A percentile compares a stretch with the other conserved stretches of the same genome.
Conservation (phyloP, 2,888 invertebrate genomes). For the Limnephilus auricula region DNA sequence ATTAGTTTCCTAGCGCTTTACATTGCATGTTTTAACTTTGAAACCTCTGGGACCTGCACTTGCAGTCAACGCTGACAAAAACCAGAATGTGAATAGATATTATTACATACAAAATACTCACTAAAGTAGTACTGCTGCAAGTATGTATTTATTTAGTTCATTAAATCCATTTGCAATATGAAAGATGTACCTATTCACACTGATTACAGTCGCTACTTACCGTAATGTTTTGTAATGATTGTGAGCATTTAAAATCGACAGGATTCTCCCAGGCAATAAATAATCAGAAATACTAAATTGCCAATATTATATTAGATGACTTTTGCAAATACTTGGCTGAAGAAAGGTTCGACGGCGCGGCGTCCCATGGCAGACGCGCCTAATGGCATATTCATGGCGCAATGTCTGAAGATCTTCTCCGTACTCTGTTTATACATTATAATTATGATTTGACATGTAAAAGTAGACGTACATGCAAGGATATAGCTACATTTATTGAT, state of each 20-base stretch:
- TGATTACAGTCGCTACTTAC: not conserved
- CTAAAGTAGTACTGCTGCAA: not conserved
- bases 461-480: not conserved
- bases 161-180: not conserved
- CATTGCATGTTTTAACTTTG: not conserved
- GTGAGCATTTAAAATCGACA: slow-evolving; percentile 1
- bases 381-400: slow-evolving; percentile 51
- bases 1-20: not conserved
- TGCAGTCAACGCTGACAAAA: not conserved
- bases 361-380: slow-evolving; percentile 41
- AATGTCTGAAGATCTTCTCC: not conserved
- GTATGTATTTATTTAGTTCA: not conserved
- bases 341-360: slow-evolving; percentile 27
- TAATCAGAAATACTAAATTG: slow-evolving; percentile 32
- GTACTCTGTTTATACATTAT: not conserved
- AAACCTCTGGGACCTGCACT: not conserved
- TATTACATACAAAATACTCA: not conserved
- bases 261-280: slow-evolving; percentile 43
- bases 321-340: slow-evolving; percentile 41
- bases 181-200: not conserved
- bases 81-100: not conserved
- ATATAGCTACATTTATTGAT: not conserved
- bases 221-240: not conserved
- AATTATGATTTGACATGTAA: not conserved
- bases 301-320: slow-evolving; percentile 51